Conservation (phyloP, 2,888 invertebrate genomes). For the Chaetoderma sp. region DNA sequence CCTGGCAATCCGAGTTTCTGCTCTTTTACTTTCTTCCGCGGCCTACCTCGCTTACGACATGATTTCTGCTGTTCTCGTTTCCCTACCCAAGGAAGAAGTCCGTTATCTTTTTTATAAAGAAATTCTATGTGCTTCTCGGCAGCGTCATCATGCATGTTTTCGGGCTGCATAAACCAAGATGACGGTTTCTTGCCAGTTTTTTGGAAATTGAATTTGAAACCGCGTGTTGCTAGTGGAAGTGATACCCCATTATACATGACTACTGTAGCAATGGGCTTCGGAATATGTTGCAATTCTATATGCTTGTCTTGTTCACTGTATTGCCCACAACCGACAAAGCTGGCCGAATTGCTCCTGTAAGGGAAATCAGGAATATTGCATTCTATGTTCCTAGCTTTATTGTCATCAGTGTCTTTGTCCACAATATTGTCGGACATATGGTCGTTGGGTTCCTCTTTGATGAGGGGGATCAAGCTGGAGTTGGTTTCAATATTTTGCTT, state of each 20-base stretch:
- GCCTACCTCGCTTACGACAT: too few relatives aligned
- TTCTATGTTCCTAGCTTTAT: too few relatives aligned
- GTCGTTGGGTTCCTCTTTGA: not conserved
- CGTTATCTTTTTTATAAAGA: constrained; percentile 33
- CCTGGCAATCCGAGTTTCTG: too few relatives aligned
- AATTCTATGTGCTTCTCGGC: constrained; percentile 42
- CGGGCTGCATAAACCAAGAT: constrained; percentile 52
- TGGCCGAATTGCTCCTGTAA: not conserved
- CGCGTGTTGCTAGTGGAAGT: constrained; percentile 49
- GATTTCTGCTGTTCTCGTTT: too few relatives aligned
- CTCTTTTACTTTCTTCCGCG: too few relatives aligned
- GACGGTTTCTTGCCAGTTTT: constrained; percentile 53
- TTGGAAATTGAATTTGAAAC: constrained; percentile 49
- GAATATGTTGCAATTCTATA: too few relatives aligned
- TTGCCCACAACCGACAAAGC: not conserved
- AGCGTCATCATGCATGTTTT: constrained; percentile 41
- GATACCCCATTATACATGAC: constrained; percentile 43
- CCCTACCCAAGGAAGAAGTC: too few relatives aligned
- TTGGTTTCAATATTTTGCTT: not conserved
- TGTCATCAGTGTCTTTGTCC: too few relatives aligned
- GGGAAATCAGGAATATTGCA: not conserved
- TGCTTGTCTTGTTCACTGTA: not conserved
- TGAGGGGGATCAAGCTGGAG: not conserved
- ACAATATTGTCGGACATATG: not conserved
- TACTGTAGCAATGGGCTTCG: constrained; percentile 27